Evolutionary conservation across 2,113 vertebrate species (phyloP).

Genomic region (Brienomyrus longianalis): DNA sequence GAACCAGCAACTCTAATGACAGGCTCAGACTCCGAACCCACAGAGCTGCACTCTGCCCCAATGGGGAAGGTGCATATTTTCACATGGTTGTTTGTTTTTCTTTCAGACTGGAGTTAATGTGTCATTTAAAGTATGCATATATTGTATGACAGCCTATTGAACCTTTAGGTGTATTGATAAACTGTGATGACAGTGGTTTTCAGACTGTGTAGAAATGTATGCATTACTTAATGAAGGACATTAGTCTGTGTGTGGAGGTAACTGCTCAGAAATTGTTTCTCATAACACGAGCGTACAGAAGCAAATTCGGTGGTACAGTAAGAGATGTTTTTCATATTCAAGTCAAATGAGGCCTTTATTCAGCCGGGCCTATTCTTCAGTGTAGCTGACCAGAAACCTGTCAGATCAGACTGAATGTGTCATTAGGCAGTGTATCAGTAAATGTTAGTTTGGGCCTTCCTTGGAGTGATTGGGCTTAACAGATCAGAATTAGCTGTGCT

Average conservation of each 20-base stretch:
- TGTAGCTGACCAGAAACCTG: not conserved
- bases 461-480: not conserved
- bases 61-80: not conserved
- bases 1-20: not conserved
- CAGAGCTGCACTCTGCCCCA: not conserved
- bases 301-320: not conserved
- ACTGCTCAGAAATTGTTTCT: not conserved
- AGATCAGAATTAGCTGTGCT: not conserved
- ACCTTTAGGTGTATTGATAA: not conserved
- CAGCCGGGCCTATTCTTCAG: not conserved
- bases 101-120: not conserved
- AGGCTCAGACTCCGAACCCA: not conserved
- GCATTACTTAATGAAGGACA: not conserved
- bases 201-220: not conserved
- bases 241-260: not conserved
- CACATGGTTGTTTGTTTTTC: not conserved
- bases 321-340: not conserved
- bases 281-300: not conserved
- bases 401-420: not conserved
- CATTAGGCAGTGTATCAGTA: not conserved
- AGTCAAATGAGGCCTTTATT: constrained; percentile 2
- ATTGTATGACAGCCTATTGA: not conserved
- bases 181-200: not conserved
- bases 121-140: not conserved
- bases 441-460: not conserved